Evolutionary conservation across 2,797 vertebrate species (phyloP).

Genomic region (Crossoptilon crossoptilon): DNA sequence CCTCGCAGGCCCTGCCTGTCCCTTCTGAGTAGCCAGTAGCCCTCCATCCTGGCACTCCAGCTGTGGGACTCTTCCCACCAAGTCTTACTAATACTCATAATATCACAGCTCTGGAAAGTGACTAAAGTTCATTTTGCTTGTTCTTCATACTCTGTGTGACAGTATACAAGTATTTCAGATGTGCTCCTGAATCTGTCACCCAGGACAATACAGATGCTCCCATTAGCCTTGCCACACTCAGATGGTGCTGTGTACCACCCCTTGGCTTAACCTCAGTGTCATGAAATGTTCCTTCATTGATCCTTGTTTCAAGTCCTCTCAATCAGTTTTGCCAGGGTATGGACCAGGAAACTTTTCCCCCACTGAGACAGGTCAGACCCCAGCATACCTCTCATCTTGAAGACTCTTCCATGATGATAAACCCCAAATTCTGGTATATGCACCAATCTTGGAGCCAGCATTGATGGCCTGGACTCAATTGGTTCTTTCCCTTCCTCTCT

Average conservation of each 20-base stretch:
- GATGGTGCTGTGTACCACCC: neutral
- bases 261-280: neutral
- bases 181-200: neutral
- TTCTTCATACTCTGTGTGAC: neutral
- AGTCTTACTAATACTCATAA: neutral
- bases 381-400: neutral
- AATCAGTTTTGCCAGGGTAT: neutral
- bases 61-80: neutral
- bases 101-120: neutral
- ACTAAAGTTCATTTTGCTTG: neutral
- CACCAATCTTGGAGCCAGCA: neutral
- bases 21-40: neutral
- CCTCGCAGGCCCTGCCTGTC: neutral
- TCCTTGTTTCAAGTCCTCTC: neutral
- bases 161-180: neutral
- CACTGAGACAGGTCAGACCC: neutral
- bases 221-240: neutral
- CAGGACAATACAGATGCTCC: neutral
- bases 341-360: neutral
- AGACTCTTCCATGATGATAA: neutral
- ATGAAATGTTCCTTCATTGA: neutral
- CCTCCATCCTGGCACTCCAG: neutral
- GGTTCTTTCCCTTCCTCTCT: neutral
- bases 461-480: neutral
- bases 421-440: neutral